Conservation (phyloP, 2,113 vertebrate genomes). For the Oreochromis niloticus region DNA sequence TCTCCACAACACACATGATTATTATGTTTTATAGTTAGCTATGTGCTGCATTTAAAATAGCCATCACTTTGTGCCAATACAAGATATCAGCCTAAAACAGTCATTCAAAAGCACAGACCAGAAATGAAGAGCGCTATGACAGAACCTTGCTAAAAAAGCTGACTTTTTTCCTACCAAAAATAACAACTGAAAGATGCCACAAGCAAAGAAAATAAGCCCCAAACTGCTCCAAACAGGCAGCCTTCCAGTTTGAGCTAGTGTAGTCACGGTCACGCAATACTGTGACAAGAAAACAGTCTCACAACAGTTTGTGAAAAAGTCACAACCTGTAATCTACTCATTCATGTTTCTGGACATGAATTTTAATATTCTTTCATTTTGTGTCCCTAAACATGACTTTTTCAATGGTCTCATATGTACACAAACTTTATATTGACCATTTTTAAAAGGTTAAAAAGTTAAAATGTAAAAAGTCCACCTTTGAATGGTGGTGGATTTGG, state of each 20-base stretch:
- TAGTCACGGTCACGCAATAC: not conserved
- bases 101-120: not conserved
- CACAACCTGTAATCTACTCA: not conserved
- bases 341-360: not conserved
- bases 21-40: not conserved
- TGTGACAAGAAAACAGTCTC: not conserved
- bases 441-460: not conserved
- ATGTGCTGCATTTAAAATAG: slow-evolving; percentile 12
- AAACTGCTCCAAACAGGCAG: not conserved
- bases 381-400: not conserved
- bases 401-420: not conserved
- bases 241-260: not conserved
- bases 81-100: not conserved
- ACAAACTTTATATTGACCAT: not conserved
- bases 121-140: not conserved
- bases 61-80: not conserved
- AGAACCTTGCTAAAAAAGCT: not conserved
- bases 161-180: not conserved
- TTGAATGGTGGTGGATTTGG: not conserved
- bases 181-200: not conserved
- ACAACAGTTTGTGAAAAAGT: not conserved
- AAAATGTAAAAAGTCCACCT: not conserved
- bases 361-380: not conserved
- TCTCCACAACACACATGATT: not conserved
- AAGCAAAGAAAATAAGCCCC: not conserved